Evolutionary conservation across 2,888 invertebrate species (phyloP).

Genomic region (Aspidapion aeneum): DNA sequence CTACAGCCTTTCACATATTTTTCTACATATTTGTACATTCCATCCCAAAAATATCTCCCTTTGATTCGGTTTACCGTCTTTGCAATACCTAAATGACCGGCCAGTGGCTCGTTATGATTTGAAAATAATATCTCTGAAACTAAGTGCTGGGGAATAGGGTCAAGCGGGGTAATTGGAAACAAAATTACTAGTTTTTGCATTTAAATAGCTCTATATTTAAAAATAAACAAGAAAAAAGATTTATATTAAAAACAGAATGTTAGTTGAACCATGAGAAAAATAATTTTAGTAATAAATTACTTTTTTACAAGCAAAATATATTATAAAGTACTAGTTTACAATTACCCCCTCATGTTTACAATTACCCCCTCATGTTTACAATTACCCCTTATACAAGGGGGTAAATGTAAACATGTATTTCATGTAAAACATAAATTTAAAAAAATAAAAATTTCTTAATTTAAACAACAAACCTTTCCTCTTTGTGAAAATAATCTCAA

Average conservation of each 20-base stretch:
- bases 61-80: too few species aligned
- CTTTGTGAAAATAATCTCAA: background rate
- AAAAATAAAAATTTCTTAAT: background rate
- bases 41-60: too few species aligned
- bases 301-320: background rate
- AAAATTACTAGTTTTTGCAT: background rate
- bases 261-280: background rate
- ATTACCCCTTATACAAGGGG: background rate
- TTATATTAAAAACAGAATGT: background rate
- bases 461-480: background rate
- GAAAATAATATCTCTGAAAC: too few species aligned
- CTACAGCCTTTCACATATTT: too few species aligned
- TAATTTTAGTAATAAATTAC: background rate
- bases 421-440: background rate
- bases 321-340: background rate
- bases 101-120: too few species aligned
- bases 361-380: conserved; percentile 1
- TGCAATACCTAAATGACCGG: too few species aligned
- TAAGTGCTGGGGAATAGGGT: background rate
- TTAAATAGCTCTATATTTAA: background rate
- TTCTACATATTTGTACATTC: too few species aligned
- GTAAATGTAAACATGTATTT: background rate
- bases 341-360: conserved; percentile 1
- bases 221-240: background rate
- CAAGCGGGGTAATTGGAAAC: conserved; percentile 4